phyloP scores from a whole-genome alignment of 2,797 vertebrate genomes.

The Lagorchestes hirsutus region DNA sequence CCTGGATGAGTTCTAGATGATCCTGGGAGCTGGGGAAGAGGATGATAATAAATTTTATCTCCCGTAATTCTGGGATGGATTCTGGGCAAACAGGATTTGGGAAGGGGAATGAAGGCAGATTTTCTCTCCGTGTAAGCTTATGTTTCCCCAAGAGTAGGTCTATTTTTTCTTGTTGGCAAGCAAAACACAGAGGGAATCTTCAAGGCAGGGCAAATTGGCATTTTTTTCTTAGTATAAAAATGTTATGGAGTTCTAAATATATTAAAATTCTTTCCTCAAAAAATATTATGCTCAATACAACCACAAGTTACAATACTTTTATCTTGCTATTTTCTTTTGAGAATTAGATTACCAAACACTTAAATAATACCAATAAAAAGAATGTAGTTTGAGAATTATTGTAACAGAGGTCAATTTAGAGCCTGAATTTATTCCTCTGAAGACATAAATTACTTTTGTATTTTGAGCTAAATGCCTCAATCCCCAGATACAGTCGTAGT shows the following conservation, averaged over 20 bases:
- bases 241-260: conserved; percentile 8
- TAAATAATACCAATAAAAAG: not conserved
- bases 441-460: conserved; percentile 10
- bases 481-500: not conserved
- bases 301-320: not conserved
- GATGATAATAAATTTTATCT: not conserved
- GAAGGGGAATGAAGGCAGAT: conserved; percentile 10
- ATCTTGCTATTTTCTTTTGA: not conserved
- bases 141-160: not conserved
- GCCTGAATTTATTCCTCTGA: conserved; percentile 1
- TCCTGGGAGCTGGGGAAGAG: not conserved
- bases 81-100: not conserved
- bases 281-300: conserved; percentile 20
- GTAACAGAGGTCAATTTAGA: not conserved
- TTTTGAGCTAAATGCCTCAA: conserved; percentile 1
- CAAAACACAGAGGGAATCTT: conserved; percentile 55
- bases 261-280: conserved; percentile 27
- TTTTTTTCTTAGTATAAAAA: conserved; percentile 40
- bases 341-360: conserved; percentile 17
- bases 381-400: conserved; percentile 37
- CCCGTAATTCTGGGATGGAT: not conserved
- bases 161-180: conserved; percentile 45
- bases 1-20: not conserved
- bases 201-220: conserved; percentile 53
- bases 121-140: conserved; percentile 67